phyloP scores from a whole-genome alignment of 2,797 vertebrate species.

The Nannoperca obscura region DNA sequence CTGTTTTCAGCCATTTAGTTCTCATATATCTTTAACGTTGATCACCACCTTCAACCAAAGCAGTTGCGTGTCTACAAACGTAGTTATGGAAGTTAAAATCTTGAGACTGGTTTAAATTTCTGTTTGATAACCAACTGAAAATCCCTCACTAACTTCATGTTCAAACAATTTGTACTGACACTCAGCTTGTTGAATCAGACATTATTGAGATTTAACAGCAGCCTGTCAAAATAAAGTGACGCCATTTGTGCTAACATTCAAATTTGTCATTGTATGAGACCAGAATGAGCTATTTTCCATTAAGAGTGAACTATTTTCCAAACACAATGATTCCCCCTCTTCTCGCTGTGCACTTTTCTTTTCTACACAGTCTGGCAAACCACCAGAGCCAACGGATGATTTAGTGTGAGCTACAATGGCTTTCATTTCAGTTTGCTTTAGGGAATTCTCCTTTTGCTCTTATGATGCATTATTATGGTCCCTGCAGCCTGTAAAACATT shows the following conservation, averaged over 20 bases:
- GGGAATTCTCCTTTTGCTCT: constrained; percentile 61
- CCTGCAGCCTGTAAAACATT: constrained; percentile 34
- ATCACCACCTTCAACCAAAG: not conserved
- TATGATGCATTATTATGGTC: constrained; percentile 61
- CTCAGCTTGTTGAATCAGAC: not conserved
- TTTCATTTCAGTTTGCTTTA: constrained; percentile 68
- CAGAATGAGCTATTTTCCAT: constrained; percentile 33
- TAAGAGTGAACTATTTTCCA: constrained; percentile 13
- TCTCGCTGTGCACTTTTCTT: constrained; percentile 1
- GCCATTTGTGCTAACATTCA: not conserved
- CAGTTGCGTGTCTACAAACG: not conserved
- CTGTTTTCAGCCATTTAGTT: not conserved
- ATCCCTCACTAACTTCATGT: not conserved
- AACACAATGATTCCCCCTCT: constrained; percentile 13
- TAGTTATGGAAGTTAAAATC: not conserved
- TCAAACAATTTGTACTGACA: not conserved
- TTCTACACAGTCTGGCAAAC: constrained; percentile 20
- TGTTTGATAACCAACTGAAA: not conserved
- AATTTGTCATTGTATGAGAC: not conserved
- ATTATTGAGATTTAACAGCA: constrained; percentile 3
- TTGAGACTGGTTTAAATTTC: not conserved
- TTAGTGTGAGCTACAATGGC: constrained; percentile 49
- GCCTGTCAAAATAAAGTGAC: constrained; percentile 22
- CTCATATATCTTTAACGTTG: not conserved
- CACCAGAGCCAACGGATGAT: constrained; percentile 50